phyloP scores from a whole-genome alignment of 2,888 invertebrate genomes.

The Melinopterus prodromus region DNA sequence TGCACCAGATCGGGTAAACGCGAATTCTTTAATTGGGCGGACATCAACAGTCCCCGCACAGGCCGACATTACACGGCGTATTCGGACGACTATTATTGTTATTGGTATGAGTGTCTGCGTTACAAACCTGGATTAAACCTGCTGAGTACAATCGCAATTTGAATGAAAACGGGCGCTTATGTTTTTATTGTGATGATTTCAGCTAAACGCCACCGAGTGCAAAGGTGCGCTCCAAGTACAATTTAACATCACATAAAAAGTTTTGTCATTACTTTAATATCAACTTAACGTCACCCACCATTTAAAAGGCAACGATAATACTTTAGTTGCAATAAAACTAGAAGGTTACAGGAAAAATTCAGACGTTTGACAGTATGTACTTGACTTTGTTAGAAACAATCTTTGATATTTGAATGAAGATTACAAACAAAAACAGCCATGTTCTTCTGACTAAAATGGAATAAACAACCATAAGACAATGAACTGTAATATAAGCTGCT shows the following conservation, averaged over 20 bases:
- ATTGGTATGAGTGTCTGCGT: not conserved
- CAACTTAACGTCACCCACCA: no score
- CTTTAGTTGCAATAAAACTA: no score
- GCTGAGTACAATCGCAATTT: not conserved
- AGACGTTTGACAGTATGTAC: no score
- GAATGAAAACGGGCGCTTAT: not conserved
- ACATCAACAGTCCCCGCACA: not conserved
- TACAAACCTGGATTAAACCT: not conserved
- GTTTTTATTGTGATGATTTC: not conserved
- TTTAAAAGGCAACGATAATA: no score
- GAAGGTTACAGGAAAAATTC: no score
- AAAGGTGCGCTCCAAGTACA: not conserved
- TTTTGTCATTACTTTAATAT: not conserved
- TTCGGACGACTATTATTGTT: not conserved
- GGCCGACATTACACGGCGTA: not conserved
- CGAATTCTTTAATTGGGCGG: not conserved
- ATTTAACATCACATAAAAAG: not conserved
- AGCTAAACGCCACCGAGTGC: not conserved
- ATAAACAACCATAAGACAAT: no score
- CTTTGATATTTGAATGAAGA: no score
- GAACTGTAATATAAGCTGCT: no score
- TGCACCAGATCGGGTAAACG: constrained; percentile 1
- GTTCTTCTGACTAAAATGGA: no score
- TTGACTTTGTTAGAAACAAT: no score
- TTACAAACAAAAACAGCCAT: no score